Base-by-base conservation (phyloP, 1,140 invertebrate genomes). In the Aphaenogaster floridana region DNA sequence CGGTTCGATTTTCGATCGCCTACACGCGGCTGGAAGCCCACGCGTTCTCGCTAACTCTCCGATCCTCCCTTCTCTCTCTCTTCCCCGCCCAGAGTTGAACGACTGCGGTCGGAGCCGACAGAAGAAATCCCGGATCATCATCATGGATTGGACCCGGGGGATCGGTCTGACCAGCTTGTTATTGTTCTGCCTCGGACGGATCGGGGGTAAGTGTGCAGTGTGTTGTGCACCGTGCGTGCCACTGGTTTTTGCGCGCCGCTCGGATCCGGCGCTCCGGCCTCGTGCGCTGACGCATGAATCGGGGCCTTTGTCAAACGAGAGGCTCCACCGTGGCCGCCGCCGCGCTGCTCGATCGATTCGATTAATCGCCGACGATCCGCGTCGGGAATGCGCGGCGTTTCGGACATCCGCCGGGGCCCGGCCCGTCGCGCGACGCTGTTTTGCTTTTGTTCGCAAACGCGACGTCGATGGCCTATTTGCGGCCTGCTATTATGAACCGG, bases 81-180 rank as follows among this genome's bases (percentile, higher is more conserved):
- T 83, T 28, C 13, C 39, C 17, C 28, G 28, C 52, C 39, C 54
- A 17, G 54, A 84, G 42, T 74, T 50, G 80, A 74, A 61, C 42
- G 54, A 74, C 36, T 59, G 48, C 64, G 28, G 36, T 59, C 54
- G 39, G 54, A 76, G 72, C 21, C 54, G 54, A 42, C 69, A 34
- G 42, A 61, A 84, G 69, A 74, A 84, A 63, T 84, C 80, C 13
- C 34, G 59, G 48, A 84, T 48, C 88, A 88, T 39, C 88, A 88
- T 34, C 88, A 90, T 90, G 89, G 79, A 90, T 66, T 84, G 89
- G 89, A 87, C 42, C 21, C 77, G 66, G 15, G 50, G 50, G 50
- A 71, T 90, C 13, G 86, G 88, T 1, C 61, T 90, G 54, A 50
- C 77, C 50, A 45, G 85, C 13, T 42, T 90, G 72, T 64, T 90